Percentiles rank a stretch among this genome's conserved stretches.
phyloP scores from a whole-genome alignment of 1,140 invertebrate genomes.

The Drosophila nebulosa region DNA sequence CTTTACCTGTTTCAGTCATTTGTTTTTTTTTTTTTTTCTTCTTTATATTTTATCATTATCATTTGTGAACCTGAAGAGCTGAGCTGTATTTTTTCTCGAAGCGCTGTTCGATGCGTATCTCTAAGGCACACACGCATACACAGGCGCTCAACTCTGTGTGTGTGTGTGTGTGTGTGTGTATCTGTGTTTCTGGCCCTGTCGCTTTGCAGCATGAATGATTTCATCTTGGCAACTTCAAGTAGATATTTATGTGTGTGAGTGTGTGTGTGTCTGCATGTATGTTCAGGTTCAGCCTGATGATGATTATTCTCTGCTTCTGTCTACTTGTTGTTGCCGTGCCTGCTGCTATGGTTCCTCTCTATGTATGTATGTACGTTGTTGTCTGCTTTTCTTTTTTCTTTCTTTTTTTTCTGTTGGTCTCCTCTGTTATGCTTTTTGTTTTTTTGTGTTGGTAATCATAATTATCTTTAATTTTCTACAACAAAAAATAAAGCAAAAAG shows the following conservation, averaged over 20 bases:
- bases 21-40: conserved; percentile 36
- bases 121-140: conserved; percentile 28
- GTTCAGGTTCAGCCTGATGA: conserved; percentile 18
- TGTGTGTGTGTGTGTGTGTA: background rate
- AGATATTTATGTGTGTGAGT: background rate
- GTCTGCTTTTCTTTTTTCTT: conserved; percentile 4
- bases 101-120: conserved; percentile 53
- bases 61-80: conserved; percentile 51
- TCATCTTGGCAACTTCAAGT: conserved; percentile 48
- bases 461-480: conserved; percentile 67
- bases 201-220: conserved; percentile 61
- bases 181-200: conserved; percentile 5
- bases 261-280: background rate
- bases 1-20: conserved; percentile 56
- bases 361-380: too few relatives aligned
- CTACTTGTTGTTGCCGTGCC: background rate
- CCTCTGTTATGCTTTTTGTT: background rate
- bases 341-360: background rate
- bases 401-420: conserved; percentile 1
- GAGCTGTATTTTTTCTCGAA: background rate
- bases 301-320: background rate
- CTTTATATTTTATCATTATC: conserved; percentile 58
- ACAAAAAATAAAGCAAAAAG: conserved; percentile 13
- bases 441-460: conserved; percentile 62
- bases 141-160: background rate